These are phyloP conservation scores for Hippolais icterina DNA, from an alignment of 2,113 vertebrate genomes.

Conservation along the genomic window DNA sequence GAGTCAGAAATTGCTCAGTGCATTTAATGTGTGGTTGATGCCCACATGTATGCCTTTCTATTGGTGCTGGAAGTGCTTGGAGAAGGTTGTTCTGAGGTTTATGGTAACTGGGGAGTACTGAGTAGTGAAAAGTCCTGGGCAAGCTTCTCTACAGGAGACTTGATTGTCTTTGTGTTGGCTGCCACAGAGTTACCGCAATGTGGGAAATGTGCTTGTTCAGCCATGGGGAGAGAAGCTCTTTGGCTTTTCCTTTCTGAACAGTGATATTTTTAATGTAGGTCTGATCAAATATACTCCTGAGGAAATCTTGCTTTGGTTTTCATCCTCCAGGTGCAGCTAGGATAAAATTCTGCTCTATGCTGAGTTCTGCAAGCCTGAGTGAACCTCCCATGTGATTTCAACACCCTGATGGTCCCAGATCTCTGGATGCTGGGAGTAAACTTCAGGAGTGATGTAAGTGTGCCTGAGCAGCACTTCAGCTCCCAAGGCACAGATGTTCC, in stretches of 20 bases:
- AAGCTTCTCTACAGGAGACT: background rate
- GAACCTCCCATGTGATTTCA: background rate
- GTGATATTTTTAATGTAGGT: background rate
- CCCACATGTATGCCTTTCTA: fast-evolving
- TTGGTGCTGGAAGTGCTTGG: background rate
- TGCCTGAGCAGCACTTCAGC: background rate
- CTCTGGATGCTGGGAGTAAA: background rate
- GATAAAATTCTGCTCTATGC: background rate
- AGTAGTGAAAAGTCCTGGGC: background rate
- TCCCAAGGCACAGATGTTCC: background rate
- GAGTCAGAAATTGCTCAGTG: background rate
- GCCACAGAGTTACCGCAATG: background rate
- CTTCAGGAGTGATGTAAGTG: background rate
- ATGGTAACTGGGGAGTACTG: background rate
- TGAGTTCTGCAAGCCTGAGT: background rate
- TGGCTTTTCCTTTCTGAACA: background rate
- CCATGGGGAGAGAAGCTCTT: background rate
- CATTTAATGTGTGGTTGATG: background rate
- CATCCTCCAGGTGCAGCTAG: background rate
- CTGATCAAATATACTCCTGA: background rate
- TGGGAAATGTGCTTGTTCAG: background rate
- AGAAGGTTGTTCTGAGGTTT: background rate
- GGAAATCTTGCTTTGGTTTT: background rate
- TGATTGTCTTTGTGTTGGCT: background rate
- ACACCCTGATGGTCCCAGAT: background rate